A percentile compares a stretch with the other conserved stretches of the same genome.
phyloP scores from a whole-genome alignment of 2,113 vertebrate species.

The Pantherophis guttatus region DNA sequence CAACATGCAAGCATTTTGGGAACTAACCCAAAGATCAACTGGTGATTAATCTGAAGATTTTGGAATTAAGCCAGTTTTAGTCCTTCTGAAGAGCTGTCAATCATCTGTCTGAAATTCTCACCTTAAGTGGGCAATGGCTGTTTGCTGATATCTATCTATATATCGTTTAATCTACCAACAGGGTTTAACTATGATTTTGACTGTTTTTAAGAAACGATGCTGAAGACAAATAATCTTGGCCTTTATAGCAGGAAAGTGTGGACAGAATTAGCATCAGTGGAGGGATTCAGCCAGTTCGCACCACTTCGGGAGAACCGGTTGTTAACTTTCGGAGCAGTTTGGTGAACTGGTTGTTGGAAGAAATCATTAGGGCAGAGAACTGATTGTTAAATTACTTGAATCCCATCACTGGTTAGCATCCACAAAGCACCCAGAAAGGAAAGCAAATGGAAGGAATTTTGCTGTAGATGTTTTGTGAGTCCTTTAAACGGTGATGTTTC shows the following conservation, averaged over 20 bases:
- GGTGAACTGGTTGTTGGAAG: no score
- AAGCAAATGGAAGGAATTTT: background rate
- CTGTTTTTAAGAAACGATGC: background rate
- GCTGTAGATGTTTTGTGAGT: background rate
- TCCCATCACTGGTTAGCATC: background rate
- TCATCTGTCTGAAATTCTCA: background rate
- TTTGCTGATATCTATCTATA: background rate
- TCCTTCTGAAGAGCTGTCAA: background rate
- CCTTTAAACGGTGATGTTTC: background rate
- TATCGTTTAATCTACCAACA: background rate
- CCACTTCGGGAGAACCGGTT: no score
- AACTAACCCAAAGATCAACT: background rate
- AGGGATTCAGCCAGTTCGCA: no score
- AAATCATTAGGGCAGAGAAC: no score
- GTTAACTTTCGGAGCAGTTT: no score
- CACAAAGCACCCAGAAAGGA: background rate
- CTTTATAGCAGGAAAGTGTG: background rate
- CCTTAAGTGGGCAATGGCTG: background rate
- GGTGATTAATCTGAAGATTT: background rate
- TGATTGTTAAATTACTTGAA: no score
- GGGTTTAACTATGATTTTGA: background rate
- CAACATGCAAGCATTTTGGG: conserved; percentile 24
- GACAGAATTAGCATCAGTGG: background rate
- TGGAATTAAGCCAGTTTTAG: background rate
- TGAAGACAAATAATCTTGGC: background rate